Evolutionary conservation across 2,888 invertebrate species (phyloP).

Genomic region (Acholoe squamosa): DNA sequence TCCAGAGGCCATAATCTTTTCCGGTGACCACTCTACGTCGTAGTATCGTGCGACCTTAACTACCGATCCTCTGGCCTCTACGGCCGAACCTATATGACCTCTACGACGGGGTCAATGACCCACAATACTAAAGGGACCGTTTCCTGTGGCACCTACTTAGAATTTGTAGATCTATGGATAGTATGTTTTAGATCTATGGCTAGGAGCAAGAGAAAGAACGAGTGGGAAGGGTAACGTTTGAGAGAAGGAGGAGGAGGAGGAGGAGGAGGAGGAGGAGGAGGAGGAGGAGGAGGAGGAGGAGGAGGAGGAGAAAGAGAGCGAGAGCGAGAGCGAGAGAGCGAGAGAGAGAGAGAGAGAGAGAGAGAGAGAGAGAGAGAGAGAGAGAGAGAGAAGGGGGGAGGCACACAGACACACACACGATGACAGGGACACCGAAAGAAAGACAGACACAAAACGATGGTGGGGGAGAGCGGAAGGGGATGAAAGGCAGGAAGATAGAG

Average conservation of each 20-base stretch:
- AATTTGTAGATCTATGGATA: background rate
- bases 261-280: background rate
- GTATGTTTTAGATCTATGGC: background rate
- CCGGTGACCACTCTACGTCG: too few species aligned
- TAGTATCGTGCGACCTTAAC: too few species aligned
- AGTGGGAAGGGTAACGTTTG: background rate
- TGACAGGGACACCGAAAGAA: too few species aligned
- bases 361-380: background rate
- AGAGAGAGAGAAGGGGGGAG: background rate
- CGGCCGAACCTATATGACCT: too few species aligned
- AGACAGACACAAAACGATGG: too few species aligned
- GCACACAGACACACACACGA: too few species aligned
- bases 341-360: background rate
- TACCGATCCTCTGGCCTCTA: too few species aligned
- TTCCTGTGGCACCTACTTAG: too few species aligned
- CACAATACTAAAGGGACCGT: too few species aligned
- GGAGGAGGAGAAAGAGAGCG: too few species aligned
- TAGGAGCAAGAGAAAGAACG: background rate
- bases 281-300: background rate
- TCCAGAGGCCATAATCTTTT: too few species aligned
- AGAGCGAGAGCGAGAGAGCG: background rate
- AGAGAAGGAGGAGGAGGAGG: background rate
- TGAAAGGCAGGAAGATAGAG: background rate
- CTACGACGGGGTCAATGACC: too few species aligned
- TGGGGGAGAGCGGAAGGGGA: background rate